Percentiles rank a stretch among this genome's conserved stretches.
These are phyloP conservation scores for Eupeodes corollae DNA, from an alignment of 1,140 invertebrate genomes.

Conservation along the genomic window DNA sequence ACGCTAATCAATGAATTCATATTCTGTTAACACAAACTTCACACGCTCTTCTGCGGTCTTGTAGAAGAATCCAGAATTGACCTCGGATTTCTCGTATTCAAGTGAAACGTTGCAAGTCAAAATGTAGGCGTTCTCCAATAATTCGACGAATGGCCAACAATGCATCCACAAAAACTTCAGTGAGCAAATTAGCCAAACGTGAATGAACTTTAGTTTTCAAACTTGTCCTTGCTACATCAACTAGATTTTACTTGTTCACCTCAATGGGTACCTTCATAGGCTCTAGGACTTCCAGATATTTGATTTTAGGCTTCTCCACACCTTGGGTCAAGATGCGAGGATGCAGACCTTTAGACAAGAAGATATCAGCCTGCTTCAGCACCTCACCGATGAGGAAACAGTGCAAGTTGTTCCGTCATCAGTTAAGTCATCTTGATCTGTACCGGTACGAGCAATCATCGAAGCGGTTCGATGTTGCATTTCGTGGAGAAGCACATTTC, in stretches of 20 bases:
- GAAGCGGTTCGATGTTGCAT: constrained; percentile 99
- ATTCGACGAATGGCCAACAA: constrained; percentile 64
- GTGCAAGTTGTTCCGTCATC: constrained; percentile 99
- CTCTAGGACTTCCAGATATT: constrained; percentile 82
- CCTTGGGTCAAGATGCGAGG: constrained; percentile 93
- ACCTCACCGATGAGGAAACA: constrained; percentile 96
- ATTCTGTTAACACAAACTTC: constrained; percentile 86
- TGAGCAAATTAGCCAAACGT: constrained; percentile 76
- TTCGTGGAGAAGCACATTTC: constrained; percentile 96
- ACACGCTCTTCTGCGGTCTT: constrained; percentile 95
- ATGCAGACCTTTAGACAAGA: constrained; percentile 89
- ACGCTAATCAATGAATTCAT: constrained; percentile 92
- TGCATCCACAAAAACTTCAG: constrained; percentile 85
- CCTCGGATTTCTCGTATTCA: constrained; percentile 97
- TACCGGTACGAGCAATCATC: constrained; percentile 93
- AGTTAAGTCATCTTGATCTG: constrained; percentile 96
- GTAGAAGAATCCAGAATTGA: constrained; percentile 99
- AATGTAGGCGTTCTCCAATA: constrained; percentile 86
- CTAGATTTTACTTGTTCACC: constrained; percentile 58
- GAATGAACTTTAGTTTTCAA: constrained; percentile 86
- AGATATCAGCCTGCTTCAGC: constrained; percentile 92
- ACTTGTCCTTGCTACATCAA: constrained; percentile 81
- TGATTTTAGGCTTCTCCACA: constrained; percentile 79
- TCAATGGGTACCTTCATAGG: constrained; percentile 73
- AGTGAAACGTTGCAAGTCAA: constrained; percentile 96